These are phyloP conservation scores for Pocillopora meandrina DNA, from an alignment of 92 coral and sea anemone genomes.

Conservation along the genomic window DNA sequence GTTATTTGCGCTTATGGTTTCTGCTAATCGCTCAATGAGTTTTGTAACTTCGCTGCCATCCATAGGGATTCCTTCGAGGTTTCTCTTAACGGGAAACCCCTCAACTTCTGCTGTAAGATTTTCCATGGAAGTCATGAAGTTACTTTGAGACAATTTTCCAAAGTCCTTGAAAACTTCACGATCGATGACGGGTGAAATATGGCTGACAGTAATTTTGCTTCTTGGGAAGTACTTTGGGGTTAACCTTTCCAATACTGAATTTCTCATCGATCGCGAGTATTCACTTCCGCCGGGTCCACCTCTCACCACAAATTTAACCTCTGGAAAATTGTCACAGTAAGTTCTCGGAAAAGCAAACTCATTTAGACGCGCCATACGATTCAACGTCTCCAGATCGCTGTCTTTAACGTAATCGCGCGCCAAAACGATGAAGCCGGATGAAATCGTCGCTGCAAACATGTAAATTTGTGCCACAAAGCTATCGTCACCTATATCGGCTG, in stretches of 20 bases:
- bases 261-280: not conserved
- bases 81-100: slow-evolving; percentile 35
- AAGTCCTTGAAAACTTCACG: slow-evolving; percentile 12
- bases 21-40: slow-evolving; percentile 23
- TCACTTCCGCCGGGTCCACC: slow-evolving; percentile 33
- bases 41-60: slow-evolving; percentile 42
- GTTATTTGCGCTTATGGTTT: slow-evolving; percentile 17
- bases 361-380: slow-evolving; percentile 51
- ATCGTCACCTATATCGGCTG: slow-evolving; percentile 56
- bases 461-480: slow-evolving; percentile 41
- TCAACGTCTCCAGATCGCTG: slow-evolving; percentile 47
- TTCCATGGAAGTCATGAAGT: slow-evolving; percentile 3
- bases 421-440: slow-evolving; percentile 59
- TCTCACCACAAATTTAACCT: slow-evolving; percentile 45
- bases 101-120: slow-evolving; percentile 1
- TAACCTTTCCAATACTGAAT: slow-evolving; percentile 22
- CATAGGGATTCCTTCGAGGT: slow-evolving; percentile 27
- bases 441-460: slow-evolving; percentile 66
- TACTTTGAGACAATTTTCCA: not conserved
- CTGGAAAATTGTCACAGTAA: slow-evolving; percentile 45
- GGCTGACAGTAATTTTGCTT: slow-evolving; percentile 32
- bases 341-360: slow-evolving; percentile 36
- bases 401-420: slow-evolving; percentile 35
- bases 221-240: slow-evolving; percentile 45
- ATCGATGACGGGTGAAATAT: slow-evolving; percentile 24